These are phyloP conservation scores for Thinocorus orbignyianus DNA, from an alignment of 2,113 vertebrate genomes.

Conservation along the genomic window DNA sequence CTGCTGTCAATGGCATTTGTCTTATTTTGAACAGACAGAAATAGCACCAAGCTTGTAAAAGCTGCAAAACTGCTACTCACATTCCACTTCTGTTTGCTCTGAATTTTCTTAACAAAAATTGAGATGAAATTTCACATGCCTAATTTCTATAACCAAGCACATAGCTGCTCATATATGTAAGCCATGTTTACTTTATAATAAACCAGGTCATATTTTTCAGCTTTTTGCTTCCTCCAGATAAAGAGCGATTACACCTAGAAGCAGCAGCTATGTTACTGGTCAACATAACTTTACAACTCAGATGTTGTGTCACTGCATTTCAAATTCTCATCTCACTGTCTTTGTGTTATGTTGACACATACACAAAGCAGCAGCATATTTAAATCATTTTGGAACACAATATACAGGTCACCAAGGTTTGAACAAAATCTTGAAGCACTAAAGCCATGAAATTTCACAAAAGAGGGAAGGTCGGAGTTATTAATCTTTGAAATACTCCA, in stretches of 20 bases:
- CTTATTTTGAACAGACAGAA: conserved; percentile 52
- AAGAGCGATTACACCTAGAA: neutral
- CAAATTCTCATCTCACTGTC: neutral
- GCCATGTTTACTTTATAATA: neutral
- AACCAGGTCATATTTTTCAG: neutral
- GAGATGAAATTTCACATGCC: neutral
- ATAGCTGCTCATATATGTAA: neutral
- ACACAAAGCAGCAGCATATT: neutral
- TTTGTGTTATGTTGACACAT: neutral
- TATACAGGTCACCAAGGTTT: neutral
- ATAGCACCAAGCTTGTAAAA: conserved; percentile 48
- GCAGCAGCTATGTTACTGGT: neutral
- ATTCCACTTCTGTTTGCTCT: neutral
- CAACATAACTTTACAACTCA: neutral
- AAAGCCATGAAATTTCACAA: neutral
- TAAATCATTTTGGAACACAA: neutral
- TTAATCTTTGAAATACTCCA: neutral
- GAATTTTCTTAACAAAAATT: neutral
- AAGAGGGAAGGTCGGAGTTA: neutral
- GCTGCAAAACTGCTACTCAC: conserved; percentile 30
- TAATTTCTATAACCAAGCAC: neutral
- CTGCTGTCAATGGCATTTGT: conserved; percentile 50
- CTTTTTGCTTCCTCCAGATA: neutral
- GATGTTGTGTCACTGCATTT: neutral
- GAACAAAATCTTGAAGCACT: neutral